Percentiles rank a stretch among this genome's conserved stretches.
Evolutionary conservation across 2,888 invertebrate genomes (phyloP).

Genomic region (Chrysomela aeneicollis): DNA sequence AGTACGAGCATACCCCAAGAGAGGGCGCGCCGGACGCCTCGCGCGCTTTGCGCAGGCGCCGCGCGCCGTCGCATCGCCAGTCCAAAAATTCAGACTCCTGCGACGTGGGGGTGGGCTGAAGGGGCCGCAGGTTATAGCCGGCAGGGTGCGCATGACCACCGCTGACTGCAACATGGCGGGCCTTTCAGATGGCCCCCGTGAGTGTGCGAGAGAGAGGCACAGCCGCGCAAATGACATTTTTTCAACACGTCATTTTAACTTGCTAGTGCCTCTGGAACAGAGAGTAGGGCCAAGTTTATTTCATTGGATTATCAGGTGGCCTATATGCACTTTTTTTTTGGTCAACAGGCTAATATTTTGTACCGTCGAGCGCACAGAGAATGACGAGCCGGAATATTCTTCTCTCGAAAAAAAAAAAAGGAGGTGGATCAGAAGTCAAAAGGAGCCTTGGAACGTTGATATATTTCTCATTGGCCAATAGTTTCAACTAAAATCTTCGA

Average conservation of each 20-base stretch:
- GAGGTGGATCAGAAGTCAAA: too few species aligned
- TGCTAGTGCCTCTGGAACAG: constrained; percentile 63
- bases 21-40: not conserved
- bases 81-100: constrained; percentile 47
- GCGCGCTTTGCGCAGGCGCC: constrained; percentile 16
- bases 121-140: constrained; percentile 44
- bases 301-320: constrained; percentile 38
- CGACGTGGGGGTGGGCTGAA: constrained; percentile 41
- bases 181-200: constrained; percentile 43
- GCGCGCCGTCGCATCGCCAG: constrained; percentile 42
- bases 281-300: constrained; percentile 60
- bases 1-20: not conserved
- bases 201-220: constrained; percentile 54
- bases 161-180: constrained; percentile 56
- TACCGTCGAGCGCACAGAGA: not conserved
- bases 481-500: too few species aligned
- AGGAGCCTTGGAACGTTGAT: too few species aligned
- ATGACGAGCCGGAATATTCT: not conserved
- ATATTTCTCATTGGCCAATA: too few species aligned
- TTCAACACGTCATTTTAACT: constrained; percentile 53
- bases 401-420: constrained; percentile 27
- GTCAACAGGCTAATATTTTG: constrained; percentile 56
- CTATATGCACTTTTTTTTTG: constrained; percentile 49
- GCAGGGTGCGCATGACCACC: constrained; percentile 49
- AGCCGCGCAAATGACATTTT: constrained; percentile 58